These are phyloP conservation scores for Anarhynchus alexandrinus DNA, from an alignment of 2,113 vertebrate genomes.

Conservation along the genomic window DNA sequence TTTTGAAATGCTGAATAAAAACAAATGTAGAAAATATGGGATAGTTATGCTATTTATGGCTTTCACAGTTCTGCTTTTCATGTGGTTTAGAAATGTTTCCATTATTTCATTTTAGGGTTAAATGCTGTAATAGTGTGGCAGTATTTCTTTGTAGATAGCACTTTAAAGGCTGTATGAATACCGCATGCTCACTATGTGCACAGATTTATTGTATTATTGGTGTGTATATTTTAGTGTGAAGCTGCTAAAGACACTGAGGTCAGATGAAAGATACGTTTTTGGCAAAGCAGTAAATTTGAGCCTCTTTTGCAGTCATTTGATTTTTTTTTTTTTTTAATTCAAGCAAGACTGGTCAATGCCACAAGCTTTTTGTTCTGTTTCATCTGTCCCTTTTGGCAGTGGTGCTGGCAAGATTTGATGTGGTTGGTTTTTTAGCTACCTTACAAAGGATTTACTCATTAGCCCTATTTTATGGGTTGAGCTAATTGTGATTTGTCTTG, in stretches of 20 bases:
- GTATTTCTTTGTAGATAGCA: not conserved
- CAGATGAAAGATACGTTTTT: not conserved
- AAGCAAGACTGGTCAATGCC: not conserved
- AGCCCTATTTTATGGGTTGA: slow-evolving; percentile 63
- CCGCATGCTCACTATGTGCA: not conserved
- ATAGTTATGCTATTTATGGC: not conserved
- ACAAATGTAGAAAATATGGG: not conserved
- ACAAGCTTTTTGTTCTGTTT: slow-evolving; percentile 36
- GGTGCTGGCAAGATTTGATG: slow-evolving; percentile 16
- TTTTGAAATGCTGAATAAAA: not conserved
- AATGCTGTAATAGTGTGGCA: not conserved
- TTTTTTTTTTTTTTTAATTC: not conserved
- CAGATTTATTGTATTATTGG: not conserved
- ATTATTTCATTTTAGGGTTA: not conserved
- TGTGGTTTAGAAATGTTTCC: not conserved
- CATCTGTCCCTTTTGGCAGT: slow-evolving; percentile 6
- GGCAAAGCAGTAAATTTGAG: slow-evolving; percentile 13
- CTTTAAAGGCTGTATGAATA: not conserved
- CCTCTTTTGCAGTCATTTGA: not conserved
- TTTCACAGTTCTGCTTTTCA: not conserved
- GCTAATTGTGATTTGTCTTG: slow-evolving; percentile 70
- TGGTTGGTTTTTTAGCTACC: slow-evolving; percentile 20
- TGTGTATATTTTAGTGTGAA: not conserved
- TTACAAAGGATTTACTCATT: slow-evolving; percentile 66
- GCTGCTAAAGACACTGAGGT: not conserved